A percentile compares a stretch with the other conserved stretches of the same genome.
Evolutionary conservation across 2,888 invertebrate species (phyloP).

Genomic region (Ophion costatus): DNA sequence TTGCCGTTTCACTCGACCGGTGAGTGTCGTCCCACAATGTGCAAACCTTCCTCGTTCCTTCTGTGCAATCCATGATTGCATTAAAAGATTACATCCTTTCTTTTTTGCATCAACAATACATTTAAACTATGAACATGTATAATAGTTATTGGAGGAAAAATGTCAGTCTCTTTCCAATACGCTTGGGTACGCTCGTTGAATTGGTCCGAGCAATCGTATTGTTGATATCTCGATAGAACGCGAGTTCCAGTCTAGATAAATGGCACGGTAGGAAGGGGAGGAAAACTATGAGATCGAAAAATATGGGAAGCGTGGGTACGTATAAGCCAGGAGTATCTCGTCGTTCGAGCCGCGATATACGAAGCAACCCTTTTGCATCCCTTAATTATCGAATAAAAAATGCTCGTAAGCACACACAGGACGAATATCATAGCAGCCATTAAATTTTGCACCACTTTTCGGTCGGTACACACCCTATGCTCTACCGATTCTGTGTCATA

Average conservation of each 20-base stretch:
- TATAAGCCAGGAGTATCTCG: slow-evolving; percentile 3
- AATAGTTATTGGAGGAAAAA: no score
- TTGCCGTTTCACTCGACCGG: slow-evolving; percentile 97
- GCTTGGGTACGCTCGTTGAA: neutral
- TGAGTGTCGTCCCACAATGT: slow-evolving; percentile 83
- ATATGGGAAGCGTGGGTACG: slow-evolving; percentile 10
- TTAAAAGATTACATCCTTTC: neutral
- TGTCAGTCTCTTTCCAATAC: no score
- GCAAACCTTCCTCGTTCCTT: neutral
- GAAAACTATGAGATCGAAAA: slow-evolving; percentile 36
- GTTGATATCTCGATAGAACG: neutral
- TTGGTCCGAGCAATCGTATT: neutral
- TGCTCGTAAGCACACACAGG: neutral
- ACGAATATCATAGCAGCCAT: neutral
- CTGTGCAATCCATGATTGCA: neutral
- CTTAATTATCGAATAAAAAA: slow-evolving; percentile 10
- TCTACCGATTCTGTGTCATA: neutral
- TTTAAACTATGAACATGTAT: no score
- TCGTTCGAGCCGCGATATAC: slow-evolving; percentile 1
- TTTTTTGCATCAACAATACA: no score
- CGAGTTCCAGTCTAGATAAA: neutral
- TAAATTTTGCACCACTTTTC: neutral
- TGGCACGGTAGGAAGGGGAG: neutral
- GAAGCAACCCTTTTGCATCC: slow-evolving; percentile 2
- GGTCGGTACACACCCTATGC: neutral